These are phyloP conservation scores for Xestia sexstrigata DNA, from an alignment of 2,888 invertebrate species.

Conservation along the genomic window DNA sequence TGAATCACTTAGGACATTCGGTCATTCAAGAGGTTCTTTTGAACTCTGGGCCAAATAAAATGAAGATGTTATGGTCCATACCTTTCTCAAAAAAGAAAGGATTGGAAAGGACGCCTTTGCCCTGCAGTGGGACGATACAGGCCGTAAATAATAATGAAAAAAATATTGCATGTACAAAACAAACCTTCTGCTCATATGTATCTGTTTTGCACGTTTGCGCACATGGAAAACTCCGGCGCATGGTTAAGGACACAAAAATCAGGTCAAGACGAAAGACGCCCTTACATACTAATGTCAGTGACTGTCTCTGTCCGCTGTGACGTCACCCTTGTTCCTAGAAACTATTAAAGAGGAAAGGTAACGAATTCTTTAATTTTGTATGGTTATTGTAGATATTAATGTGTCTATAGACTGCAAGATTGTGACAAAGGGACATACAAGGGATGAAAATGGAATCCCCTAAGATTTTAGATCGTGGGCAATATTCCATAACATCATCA, in stretches of 20 bases:
- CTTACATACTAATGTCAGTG: constrained; percentile 72
- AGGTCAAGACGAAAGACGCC: constrained; percentile 75
- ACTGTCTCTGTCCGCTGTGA: constrained; percentile 41
- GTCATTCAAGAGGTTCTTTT: background rate
- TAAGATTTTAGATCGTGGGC: background rate
- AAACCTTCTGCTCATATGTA: constrained; percentile 30
- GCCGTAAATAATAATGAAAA: background rate
- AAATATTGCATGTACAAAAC: background rate
- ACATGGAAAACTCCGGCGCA: constrained; percentile 61
- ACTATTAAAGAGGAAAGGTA: constrained; percentile 15
- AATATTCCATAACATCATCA: background rate
- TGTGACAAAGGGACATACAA: background rate
- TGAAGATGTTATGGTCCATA: background rate
- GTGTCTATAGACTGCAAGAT: background rate
- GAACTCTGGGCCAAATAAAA: background rate
- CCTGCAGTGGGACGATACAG: background rate
- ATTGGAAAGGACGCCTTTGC: background rate
- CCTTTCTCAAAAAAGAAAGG: background rate
- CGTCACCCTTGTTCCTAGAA: constrained; percentile 51
- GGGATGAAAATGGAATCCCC: background rate
- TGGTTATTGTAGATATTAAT: background rate
- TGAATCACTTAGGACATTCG: background rate
- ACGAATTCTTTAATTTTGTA: background rate
- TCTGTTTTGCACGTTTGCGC: constrained; percentile 31
- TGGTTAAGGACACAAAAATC: constrained; percentile 75